Percentiles rank a stretch among this genome's conserved stretches.
Evolutionary conservation across 1,140 invertebrate species (phyloP).

Genomic region (Mesaphorura yosii): DNA sequence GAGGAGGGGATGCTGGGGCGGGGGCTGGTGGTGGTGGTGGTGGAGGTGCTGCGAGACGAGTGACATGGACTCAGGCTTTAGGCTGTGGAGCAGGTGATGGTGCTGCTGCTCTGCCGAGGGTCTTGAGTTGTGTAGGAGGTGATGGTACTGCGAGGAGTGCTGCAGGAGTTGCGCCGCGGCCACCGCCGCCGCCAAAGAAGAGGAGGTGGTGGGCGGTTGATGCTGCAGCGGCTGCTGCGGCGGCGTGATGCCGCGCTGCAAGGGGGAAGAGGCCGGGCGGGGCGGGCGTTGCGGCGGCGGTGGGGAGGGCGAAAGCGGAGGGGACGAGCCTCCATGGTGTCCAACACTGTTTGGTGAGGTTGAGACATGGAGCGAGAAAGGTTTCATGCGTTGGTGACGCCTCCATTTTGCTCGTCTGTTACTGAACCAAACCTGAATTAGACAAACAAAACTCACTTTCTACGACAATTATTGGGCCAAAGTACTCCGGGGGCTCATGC

Average conservation of each 20-base stretch:
- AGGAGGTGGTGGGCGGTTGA: constrained; percentile 34
- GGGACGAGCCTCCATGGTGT: constrained; percentile 30
- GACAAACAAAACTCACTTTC: constrained; percentile 27
- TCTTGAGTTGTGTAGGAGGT: too few relatives aligned
- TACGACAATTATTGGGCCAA: not conserved
- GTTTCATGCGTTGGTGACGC: constrained; percentile 86
- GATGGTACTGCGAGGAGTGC: too few relatives aligned
- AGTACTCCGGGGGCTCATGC: not conserved
- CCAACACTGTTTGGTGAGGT: constrained; percentile 26
- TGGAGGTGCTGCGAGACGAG: constrained; percentile 14
- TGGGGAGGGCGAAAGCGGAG: constrained; percentile 33
- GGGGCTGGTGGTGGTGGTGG: constrained; percentile 4
- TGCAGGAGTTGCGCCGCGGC: too few relatives aligned
- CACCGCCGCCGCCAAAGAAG: constrained; percentile 14
- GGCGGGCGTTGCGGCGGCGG: constrained; percentile 32
- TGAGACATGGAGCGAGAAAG: constrained; percentile 43
- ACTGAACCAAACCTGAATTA: constrained; percentile 89
- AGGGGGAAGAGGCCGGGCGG: constrained; percentile 24
- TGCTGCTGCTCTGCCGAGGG: too few relatives aligned
- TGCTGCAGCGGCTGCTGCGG: constrained; percentile 33
- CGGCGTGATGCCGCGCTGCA: constrained; percentile 6
- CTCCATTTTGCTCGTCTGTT: constrained; percentile 96
- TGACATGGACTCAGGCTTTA: constrained; percentile 4
- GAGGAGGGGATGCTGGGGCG: constrained; percentile 30
- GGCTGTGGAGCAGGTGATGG: constrained; percentile 3